Base-by-base conservation (phyloP, 2,797 vertebrate genomes). In the Lates japonicus region DNA sequence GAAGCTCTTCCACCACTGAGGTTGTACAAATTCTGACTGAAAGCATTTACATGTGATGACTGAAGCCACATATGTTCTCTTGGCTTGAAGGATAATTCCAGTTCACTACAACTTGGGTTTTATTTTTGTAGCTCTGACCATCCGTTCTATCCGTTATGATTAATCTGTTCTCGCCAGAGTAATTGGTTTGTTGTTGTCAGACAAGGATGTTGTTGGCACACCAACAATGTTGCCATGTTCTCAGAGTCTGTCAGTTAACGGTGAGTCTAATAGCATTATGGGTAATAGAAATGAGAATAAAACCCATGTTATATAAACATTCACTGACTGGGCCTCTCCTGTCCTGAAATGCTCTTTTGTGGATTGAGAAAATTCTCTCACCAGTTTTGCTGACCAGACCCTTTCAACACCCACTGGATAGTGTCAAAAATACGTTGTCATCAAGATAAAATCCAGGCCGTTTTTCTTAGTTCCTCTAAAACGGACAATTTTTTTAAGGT, bases 381-480 rank as follows among this genome's bases (percentile, higher is more conserved):
- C 22, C 31, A 20, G 33, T 81, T 85, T 71, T 73, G 81, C 77
- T 78, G 73, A 84, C 54, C 49, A 60, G 67, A 63, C 49, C 62
- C 46, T 88, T 82, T 81, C n/a, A 41, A 66, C 37, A 46, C 20
- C 49, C 39, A n/a, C 22, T 52, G 33, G 31, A 70, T 69, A 41
- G 4, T 29, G 16, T 49, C 7, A 80, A 83, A 76, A 78, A 49
- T 5, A 70, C 71, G 1, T 7, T 12, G 25, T 75, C 74, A 82
- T 82, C 74, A 80, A 80, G 51, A 79, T 59, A 7, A 69, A 67
- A 74, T 82, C 29, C 7, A 22, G 7, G 5, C 16, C 0, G 3
- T 60, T 83, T 80, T 61, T 72, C 49, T 74, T 57, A 39, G 60
- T 81, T 86, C 74, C 80, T 63, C 68, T 55, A 51, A 73, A 55